These are phyloP conservation scores for Sebastes umbrosus DNA, from an alignment of 2,797 vertebrate genomes.

Conservation along the genomic window DNA sequence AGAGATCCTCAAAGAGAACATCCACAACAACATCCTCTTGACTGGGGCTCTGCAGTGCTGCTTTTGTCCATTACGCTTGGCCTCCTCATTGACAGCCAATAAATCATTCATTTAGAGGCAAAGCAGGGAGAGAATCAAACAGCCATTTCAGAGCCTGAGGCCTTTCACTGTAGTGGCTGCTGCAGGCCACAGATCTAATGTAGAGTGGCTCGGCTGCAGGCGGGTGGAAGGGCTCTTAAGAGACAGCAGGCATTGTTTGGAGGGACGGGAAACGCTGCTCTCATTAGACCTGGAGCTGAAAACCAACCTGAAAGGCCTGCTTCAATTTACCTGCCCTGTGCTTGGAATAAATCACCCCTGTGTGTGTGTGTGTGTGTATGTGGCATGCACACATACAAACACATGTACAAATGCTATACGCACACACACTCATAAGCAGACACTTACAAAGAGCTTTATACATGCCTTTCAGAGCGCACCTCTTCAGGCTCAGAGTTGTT, in stretches of 20 bases:
- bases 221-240: conserved; percentile 84
- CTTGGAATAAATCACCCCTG: conserved; percentile 83
- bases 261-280: conserved; percentile 81
- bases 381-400: conserved; percentile 44
- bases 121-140: conserved; percentile 82
- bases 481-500: conserved; percentile 79
- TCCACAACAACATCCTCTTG: conserved; percentile 81
- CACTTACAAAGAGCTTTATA: conserved; percentile 83
- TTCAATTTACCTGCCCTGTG: conserved; percentile 86
- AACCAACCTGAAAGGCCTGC: conserved; percentile 86
- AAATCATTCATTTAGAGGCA: conserved; percentile 87
- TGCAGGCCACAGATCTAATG: conserved; percentile 86
- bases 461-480: conserved; percentile 63
- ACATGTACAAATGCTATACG: conserved; percentile 14
- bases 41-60: conserved; percentile 76
- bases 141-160: conserved; percentile 81
- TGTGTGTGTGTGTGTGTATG: conserved; percentile 20
- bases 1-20: conserved; percentile 81
- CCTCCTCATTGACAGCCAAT: conserved; percentile 86
- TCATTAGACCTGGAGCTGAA: conserved; percentile 86
- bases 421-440: conserved; percentile 63
- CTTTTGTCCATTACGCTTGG: conserved; percentile 83
- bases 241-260: conserved; percentile 82
- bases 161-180: conserved; percentile 81
- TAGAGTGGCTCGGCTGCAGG: conserved; percentile 81